Evolutionary conservation across 2,888 invertebrate species (phyloP).

Genomic region (Eristalis tenax): DNA sequence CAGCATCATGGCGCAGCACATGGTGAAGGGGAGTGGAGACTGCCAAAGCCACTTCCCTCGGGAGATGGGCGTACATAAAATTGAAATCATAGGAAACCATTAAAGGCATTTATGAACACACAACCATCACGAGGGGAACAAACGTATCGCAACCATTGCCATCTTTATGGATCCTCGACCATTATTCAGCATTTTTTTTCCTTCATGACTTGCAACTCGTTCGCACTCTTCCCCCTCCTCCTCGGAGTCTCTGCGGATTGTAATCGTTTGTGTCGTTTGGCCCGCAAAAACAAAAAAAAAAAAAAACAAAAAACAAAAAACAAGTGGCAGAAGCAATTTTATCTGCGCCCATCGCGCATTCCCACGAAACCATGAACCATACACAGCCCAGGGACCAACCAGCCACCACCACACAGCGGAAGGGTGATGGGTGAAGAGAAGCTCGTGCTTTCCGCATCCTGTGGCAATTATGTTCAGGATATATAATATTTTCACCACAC

Average conservation of each 20-base stretch:
- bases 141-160: constrained; percentile 31
- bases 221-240: too few species aligned
- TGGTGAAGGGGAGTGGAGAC: background rate
- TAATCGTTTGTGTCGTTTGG: constrained; percentile 1
- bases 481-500: constrained; percentile 28
- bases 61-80: constrained; percentile 23
- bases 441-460: constrained; percentile 42
- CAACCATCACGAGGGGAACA: background rate
- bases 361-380: background rate
- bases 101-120: constrained; percentile 35
- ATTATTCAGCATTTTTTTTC: constrained; percentile 25
- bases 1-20: too few species aligned
- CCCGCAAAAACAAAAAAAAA: background rate
- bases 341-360: background rate
- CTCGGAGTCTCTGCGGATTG: background rate
- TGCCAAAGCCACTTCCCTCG: background rate
- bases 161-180: constrained; percentile 47
- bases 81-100: constrained; percentile 63
- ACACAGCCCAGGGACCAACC: too few species aligned
- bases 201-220: background rate
- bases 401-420: background rate
- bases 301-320: background rate
- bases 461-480: constrained; percentile 53
- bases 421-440: background rate
- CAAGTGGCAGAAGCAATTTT: background rate